Base-by-base conservation (phyloP, 2,888 invertebrate species). In the Salpingus planirostris region DNA sequence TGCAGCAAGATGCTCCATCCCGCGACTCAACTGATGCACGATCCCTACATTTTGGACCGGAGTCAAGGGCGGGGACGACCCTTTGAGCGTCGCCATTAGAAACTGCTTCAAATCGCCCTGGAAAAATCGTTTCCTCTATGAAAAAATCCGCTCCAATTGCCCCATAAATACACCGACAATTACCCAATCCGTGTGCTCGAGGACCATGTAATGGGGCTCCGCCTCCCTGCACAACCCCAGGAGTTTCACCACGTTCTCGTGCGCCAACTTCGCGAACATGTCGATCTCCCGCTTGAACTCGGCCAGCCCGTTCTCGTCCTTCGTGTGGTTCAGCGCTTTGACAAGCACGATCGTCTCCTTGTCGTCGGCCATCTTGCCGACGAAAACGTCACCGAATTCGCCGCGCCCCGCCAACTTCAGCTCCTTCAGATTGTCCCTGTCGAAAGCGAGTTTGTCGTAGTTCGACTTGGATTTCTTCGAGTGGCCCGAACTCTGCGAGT, bases 111-210 rank as follows among this genome's bases (percentile, higher is more conserved):
- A 69, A 61, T 93, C 93, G 3, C 93, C 93, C 88, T 89, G 62
- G 33, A 57, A 59, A 13, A 27, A n/a, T 21, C 5, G 10, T 10
- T 24, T n/a, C n/a, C n/a, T n/a, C n/a, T n/a, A n/a, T n/a, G n/a
- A n/a, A n/a, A 27, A 7, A 27, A 24, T 24, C 8, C 24, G 10
- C n/a, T n/a, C n/a, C n/a, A n/a, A n/a, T n/a, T n/a, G n/a, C 8
- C 8, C 8, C 3, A 10, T 7, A 4, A 7, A 10, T 8, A 7
- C n/a, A n/a, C 15, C 11, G 13, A 36, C 3, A 50, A 70, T 65
- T 61, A 88, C 87, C 93, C 92, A 93, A 59, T 95, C 93, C 2
- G 90, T 90, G 57, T 90, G 86, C 55, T 95, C 91, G 8, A 90
- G 64, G 12, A 95, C 75, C 76, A 93, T 78, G 53, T 81, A 88